Evolutionary conservation across 2,113 vertebrate species (phyloP).

Genomic region (Eretmodus cyanostictus): DNA sequence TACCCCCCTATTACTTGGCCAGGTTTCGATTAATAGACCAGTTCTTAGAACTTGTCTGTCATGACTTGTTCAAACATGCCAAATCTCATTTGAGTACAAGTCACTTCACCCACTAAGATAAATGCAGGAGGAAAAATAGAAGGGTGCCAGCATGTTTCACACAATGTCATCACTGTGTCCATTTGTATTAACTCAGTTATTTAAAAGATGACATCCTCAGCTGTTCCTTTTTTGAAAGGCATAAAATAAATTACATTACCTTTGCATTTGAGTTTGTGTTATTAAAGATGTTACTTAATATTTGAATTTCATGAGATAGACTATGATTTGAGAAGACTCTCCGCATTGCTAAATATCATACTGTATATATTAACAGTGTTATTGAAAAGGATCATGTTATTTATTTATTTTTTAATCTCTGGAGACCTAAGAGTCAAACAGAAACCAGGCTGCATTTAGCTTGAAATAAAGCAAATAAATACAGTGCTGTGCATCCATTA

Average conservation of each 20-base stretch:
- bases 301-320: background rate
- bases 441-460: background rate
- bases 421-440: background rate
- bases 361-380: background rate
- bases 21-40: background rate
- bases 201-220: background rate
- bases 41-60: constrained; percentile 1
- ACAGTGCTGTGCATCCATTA: background rate
- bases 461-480: background rate
- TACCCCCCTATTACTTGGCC: background rate
- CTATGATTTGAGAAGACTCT: background rate
- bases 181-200: constrained; percentile 5
- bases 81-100: constrained; percentile 22
- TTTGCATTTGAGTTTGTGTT: background rate
- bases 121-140: background rate
- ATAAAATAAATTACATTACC: constrained; percentile 4
- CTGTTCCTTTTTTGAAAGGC: background rate
- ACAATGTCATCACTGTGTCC: constrained; percentile 49
- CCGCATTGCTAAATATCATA: background rate
- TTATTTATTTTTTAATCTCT: background rate
- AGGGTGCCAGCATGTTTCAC: constrained; percentile 29
- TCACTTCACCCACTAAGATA: background rate
- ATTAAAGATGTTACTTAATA: constrained; percentile 32
- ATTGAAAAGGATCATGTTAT: background rate
- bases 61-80: constrained; percentile 19